These are phyloP conservation scores for Neopelma chrysocephalum DNA, from an alignment of 2,797 vertebrate genomes.

Conservation along the genomic window DNA sequence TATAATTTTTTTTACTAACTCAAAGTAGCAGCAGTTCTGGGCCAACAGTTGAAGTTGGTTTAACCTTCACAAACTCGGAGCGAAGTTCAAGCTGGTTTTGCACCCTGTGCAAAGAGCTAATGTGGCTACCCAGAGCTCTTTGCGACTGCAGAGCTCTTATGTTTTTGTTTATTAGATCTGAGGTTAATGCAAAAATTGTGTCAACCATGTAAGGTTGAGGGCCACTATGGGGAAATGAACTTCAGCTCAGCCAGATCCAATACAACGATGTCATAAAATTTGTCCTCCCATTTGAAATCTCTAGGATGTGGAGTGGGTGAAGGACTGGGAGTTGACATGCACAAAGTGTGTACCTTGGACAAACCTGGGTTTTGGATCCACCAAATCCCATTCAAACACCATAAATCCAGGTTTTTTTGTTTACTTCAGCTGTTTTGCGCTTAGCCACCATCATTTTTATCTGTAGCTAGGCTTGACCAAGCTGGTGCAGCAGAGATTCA, in stretches of 20 bases:
- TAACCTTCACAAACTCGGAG: neutral
- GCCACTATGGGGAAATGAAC: no score
- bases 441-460: neutral
- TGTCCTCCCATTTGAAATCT: neutral
- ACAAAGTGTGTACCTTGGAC: neutral
- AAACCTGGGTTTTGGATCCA: neutral
- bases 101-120: neutral
- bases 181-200: neutral
- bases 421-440: rapidly evolving
- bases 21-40: neutral
- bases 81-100: neutral
- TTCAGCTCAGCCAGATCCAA: no score
- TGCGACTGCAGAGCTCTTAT: neutral
- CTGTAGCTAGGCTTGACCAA: neutral
- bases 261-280: neutral
- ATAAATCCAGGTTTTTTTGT: neutral
- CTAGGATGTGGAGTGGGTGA: neutral
- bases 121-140: neutral
- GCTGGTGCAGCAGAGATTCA: neutral
- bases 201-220: neutral
- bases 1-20: neutral
- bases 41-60: neutral
- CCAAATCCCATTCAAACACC: neutral
- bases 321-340: neutral
- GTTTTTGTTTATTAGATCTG: neutral